Evolutionary conservation across 2,797 vertebrate genomes (phyloP).

Genomic region (Bradypodion pumilum): DNA sequence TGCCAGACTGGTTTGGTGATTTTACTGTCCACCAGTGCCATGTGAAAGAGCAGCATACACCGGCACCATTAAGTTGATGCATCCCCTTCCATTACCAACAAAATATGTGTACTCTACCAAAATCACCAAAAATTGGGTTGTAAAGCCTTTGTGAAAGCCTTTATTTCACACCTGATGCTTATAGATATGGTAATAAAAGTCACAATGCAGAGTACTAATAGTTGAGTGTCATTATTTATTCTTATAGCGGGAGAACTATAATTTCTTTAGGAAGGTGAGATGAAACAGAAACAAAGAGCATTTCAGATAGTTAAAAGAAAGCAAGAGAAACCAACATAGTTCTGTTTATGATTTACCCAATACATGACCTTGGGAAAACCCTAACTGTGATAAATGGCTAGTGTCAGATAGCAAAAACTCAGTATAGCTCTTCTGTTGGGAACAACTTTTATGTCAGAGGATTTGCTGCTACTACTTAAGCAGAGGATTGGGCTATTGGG

Average conservation of each 20-base stretch:
- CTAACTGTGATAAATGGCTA: slow-evolving; percentile 6
- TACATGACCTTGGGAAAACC: slow-evolving; percentile 9
- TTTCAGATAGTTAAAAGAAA: slow-evolving; percentile 3
- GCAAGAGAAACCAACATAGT: neutral
- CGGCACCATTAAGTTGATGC: too few species aligned
- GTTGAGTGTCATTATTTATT: slow-evolving; percentile 23
- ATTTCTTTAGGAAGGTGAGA: slow-evolving; percentile 17
- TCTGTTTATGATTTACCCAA: slow-evolving; percentile 21
- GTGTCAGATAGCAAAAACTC: neutral
- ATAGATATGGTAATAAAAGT: slow-evolving; percentile 20
- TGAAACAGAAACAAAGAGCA: neutral
- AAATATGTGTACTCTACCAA: neutral
- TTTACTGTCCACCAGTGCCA: neutral
- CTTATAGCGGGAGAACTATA: slow-evolving; percentile 5
- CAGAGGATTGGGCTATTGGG: neutral
- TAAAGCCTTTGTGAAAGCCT: neutral
- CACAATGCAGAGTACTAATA: slow-evolving; percentile 11
- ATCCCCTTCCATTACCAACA: too few species aligned
- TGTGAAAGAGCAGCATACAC: neutral
- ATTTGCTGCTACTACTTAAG: neutral
- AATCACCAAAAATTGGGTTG: neutral
- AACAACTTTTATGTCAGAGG: neutral
- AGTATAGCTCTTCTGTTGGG: neutral
- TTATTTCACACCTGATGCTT: neutral
- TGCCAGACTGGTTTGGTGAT: neutral